A percentile compares a stretch with the other conserved stretches of the same genome.
Evolutionary conservation across 2,797 vertebrate species (phyloP).

Genomic region (Phrynocephalus vlangalii): DNA sequence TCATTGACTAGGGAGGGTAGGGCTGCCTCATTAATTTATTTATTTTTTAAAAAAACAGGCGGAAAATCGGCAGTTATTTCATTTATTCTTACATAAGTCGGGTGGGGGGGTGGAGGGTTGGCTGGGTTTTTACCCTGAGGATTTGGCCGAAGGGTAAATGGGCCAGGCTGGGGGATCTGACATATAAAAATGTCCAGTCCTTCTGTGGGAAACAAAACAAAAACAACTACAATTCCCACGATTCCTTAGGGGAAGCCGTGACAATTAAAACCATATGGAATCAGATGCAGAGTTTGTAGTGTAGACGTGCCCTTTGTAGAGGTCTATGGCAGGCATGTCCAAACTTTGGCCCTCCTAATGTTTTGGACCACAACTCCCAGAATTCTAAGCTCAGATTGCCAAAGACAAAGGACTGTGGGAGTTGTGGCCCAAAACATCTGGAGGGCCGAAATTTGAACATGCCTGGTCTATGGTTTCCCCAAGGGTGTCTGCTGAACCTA

Average conservation of each 20-base stretch:
- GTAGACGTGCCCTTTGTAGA: neutral
- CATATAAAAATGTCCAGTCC: neutral
- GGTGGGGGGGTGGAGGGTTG: too few relatives aligned
- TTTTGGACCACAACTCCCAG: too few relatives aligned
- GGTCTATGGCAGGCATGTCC: neutral
- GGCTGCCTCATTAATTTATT: too few relatives aligned
- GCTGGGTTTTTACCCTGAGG: neutral
- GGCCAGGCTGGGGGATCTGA: too few relatives aligned
- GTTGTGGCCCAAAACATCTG: too few relatives aligned
- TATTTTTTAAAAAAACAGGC: too few relatives aligned
- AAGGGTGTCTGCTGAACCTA: neutral
- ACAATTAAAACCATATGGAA: neutral
- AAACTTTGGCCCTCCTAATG: too few relatives aligned
- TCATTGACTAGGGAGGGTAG: neutral
- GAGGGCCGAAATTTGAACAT: too few relatives aligned
- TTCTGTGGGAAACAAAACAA: neutral
- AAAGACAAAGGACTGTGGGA: too few relatives aligned
- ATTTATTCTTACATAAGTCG: neutral
- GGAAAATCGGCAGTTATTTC: neutral
- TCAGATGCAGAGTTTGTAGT: neutral
- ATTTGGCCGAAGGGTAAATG: too few relatives aligned
- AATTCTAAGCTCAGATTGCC: too few relatives aligned
- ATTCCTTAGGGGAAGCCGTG: neutral
- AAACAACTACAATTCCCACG: neutral
- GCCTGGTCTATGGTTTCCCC: slow-evolving; percentile 22